Conservation (phyloP, 1,140 invertebrate genomes). For the Vollenhovia emeryi region DNA sequence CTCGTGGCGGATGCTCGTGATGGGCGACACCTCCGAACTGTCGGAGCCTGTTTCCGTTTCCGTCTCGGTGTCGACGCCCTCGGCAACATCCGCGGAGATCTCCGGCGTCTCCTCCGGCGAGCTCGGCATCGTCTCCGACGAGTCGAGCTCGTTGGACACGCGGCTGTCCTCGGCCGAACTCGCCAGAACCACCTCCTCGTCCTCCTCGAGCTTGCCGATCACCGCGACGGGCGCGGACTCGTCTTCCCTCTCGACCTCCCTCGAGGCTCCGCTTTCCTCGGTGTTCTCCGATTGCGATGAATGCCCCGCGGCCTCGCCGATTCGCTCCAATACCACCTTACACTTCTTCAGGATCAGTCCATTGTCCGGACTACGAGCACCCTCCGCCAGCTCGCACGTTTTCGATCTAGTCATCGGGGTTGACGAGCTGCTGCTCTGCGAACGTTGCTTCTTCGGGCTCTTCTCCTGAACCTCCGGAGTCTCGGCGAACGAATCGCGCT, state of each 20-base stretch:
- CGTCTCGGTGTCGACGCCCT: slow-evolving; percentile 74
- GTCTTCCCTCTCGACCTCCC: slow-evolving; percentile 47
- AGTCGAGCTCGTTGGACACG: slow-evolving; percentile 31
- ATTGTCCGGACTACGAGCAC: neutral
- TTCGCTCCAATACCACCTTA: slow-evolving; percentile 61
- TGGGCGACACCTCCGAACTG: slow-evolving; percentile 77
- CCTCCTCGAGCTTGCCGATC: slow-evolving; percentile 69
- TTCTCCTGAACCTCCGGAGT: neutral
- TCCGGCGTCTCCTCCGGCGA: slow-evolving; percentile 53
- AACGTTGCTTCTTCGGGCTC: neutral
- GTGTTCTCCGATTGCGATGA: neutral
- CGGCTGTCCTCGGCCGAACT: neutral
- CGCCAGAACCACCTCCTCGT: slow-evolving; percentile 70
- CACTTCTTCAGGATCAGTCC: slow-evolving; percentile 29
- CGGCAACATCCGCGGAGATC: slow-evolving; percentile 47
- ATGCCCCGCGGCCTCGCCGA: slow-evolving; percentile 47
- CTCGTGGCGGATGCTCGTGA: slow-evolving; percentile 60
- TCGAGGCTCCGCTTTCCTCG: neutral
- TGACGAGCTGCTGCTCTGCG: neutral
- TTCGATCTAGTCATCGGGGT: slow-evolving; percentile 26
- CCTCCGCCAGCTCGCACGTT: neutral
- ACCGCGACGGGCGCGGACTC: slow-evolving; percentile 38
- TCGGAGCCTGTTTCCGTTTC: slow-evolving; percentile 79
- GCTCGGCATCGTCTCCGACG: slow-evolving; percentile 42
- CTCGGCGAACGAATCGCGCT: neutral